Percentiles rank a stretch among this genome's conserved stretches.
Conservation (phyloP, 2,797 vertebrate genomes). For the Tokudaia tokunoshimensis region DNA sequence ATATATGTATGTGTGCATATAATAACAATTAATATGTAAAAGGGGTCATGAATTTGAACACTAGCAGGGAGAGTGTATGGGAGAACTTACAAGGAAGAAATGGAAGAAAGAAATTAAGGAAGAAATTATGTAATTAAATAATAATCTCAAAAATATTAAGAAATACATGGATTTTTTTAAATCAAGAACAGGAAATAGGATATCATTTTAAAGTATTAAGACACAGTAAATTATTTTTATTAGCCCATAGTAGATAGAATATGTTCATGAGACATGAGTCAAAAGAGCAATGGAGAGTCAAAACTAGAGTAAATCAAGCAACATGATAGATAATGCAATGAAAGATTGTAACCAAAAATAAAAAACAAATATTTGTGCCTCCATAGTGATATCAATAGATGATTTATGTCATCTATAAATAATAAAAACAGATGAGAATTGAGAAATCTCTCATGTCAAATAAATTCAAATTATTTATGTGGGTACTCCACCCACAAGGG, state of each 20-base stretch:
- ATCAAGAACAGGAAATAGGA: neutral
- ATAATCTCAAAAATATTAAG: neutral
- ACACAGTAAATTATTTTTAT: neutral
- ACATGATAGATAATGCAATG: neutral
- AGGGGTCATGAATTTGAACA: neutral
- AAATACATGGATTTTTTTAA: neutral
- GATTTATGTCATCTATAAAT: neutral
- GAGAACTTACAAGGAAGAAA: neutral
- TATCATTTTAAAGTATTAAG: neutral
- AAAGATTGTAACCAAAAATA: neutral
- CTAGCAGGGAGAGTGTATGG: no score
- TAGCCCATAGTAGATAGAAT: neutral
- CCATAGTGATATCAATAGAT: neutral
- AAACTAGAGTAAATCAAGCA: constrained; percentile 3
- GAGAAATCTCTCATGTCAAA: constrained; percentile 6
- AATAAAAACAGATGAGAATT: neutral
- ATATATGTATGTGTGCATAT: neutral
- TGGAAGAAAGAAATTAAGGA: neutral
- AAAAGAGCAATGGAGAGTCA: neutral
- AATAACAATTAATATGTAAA: neutral
- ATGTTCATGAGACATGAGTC: neutral
- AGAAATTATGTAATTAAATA: neutral
- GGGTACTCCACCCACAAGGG: neutral
- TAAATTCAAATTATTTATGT: constrained; percentile 49
- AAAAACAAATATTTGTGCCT: constrained; percentile 49